Percentiles rank a stretch among this genome's conserved stretches.
Evolutionary conservation across 2,888 invertebrate species (phyloP).

Genomic region (Eupithecia subfuscata): DNA sequence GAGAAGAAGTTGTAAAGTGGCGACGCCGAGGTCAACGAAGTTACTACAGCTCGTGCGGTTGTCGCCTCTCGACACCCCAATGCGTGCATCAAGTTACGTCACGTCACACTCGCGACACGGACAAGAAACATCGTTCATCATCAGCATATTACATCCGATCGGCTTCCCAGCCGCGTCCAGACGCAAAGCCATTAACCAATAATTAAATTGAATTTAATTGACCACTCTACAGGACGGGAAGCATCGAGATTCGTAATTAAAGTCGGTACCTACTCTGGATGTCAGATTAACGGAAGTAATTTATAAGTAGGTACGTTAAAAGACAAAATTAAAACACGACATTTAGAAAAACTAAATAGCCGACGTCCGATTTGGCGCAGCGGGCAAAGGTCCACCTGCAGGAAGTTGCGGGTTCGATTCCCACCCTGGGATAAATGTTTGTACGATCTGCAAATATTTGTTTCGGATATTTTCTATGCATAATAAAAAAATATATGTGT

Average conservation of each 20-base stretch:
- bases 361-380: too few species aligned
- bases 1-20: slow-evolving; percentile 20
- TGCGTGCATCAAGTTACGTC: not conserved
- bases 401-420: too few species aligned
- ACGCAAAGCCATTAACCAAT: too few species aligned
- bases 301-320: not conserved
- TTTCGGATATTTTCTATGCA: too few species aligned
- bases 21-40: slow-evolving; percentile 6
- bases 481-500: too few species aligned
- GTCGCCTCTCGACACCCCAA: not conserved
- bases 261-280: not conserved
- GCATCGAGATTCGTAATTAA: not conserved
- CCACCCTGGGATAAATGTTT: too few species aligned
- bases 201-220: too few species aligned
- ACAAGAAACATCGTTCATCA: not conserved
- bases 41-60: not conserved
- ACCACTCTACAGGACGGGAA: not conserved
- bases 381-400: too few species aligned
- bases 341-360: not conserved
- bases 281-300: not conserved
- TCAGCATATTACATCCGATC: not conserved
- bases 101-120: not conserved
- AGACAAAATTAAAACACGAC: not conserved
- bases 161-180: not conserved
- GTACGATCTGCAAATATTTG: too few species aligned